Base-by-base conservation (phyloP, 2,888 invertebrate genomes). In the Tiphia femorata region DNA sequence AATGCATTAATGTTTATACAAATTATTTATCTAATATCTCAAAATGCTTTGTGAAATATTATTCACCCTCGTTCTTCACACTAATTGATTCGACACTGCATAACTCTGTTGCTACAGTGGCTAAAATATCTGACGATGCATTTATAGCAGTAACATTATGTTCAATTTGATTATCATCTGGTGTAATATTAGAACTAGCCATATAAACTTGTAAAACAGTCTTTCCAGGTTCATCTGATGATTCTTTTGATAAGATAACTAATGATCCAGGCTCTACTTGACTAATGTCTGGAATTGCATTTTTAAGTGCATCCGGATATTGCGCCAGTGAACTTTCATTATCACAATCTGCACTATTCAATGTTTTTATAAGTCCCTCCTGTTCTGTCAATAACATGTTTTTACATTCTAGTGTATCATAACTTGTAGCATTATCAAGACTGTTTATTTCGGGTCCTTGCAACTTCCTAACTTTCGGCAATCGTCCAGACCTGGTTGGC, bases 151-250 rank as follows among this genome's bases (percentile, higher is more conserved):
- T 78, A 41, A 83, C 75, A 30, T 74, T 77, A 53, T 77, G 72
- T 27, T 80, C 70, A 2, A 54, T 44, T 2, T 64, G 54, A 46
- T 66, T 58, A 23, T 67, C 58, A 10, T 58, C 37, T 0, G 58
- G 35, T 23, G 78, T 69, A 5, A 66, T 27, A 42, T 77, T 75
- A 1, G 84, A 80, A 23, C 85, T 85, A 6, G 86, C 85, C 84
- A 87, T 85, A 55, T 84, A 87, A 49, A 86, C 85, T 71, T 86
- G 85, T 35, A 85, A 78, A n/a, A 84, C 75, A 37, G 75, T 80
- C 57, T 80, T 76, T 10, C 77, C 61, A 52, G 85, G 82, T 79
- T 87, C 72, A 50, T 85, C 71, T 72, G 85, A 21, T 70, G 86
- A 70, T 75, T 82, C 72, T 76, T 80, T 78, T 51, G 86, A 67